phyloP scores from a whole-genome alignment of 2,888 invertebrate genomes.

The Tupiocoris notatus region DNA sequence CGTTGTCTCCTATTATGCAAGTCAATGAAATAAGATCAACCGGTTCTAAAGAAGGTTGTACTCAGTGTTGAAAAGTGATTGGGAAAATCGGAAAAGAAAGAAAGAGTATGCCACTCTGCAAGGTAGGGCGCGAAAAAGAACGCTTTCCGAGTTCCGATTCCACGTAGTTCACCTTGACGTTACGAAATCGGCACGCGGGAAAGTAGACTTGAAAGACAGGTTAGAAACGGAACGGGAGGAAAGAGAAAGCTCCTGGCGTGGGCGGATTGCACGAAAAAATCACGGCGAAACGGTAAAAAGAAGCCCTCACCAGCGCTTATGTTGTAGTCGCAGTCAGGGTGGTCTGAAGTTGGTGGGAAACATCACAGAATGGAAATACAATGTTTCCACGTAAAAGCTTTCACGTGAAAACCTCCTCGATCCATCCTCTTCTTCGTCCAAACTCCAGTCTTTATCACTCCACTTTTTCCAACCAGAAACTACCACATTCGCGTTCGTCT shows the following conservation, averaged over 20 bases:
- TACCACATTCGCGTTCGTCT: neutral
- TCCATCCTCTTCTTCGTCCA: neutral
- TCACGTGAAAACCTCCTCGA: constrained; percentile 36
- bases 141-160: neutral
- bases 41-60: too few relatives aligned
- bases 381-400: constrained; percentile 43
- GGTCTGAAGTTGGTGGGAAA: neutral
- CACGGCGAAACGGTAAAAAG: neutral
- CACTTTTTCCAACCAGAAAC: neutral
- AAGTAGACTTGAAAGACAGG: neutral
- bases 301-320: neutral
- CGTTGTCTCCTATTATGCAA: too few relatives aligned
- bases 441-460: constrained; percentile 1
- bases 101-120: neutral
- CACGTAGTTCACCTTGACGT: neutral
- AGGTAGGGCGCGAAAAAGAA: neutral
- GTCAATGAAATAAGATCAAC: too few relatives aligned
- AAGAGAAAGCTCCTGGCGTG: too few relatives aligned
- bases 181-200: neutral
- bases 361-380: constrained; percentile 43
- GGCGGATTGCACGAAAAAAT: neutral
- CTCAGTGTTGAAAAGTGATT: too few relatives aligned
- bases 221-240: neutral
- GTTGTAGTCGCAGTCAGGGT: neutral
- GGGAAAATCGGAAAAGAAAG: neutral